Base-by-base conservation (phyloP, 2,888 invertebrate genomes). In the Brachynemurus nebulosus region DNA sequence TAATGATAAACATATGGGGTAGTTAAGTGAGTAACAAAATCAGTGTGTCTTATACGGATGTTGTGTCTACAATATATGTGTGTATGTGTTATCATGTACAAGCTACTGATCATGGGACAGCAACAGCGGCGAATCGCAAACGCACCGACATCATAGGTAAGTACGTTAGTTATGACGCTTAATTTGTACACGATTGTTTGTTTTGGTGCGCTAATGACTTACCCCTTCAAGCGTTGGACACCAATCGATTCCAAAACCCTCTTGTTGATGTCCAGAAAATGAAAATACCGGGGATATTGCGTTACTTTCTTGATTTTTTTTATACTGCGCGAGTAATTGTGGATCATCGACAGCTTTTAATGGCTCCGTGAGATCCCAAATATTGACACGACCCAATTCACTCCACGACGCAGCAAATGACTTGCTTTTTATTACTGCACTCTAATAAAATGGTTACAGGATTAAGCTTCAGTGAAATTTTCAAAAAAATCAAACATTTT, bases 191-290 rank as follows among this genome's bases (percentile, higher is more conserved):
- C n/a, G n/a, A n/a, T n/a, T n/a, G n/a, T n/a, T n/a, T n/a, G n/a
- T n/a, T n/a, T n/a, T n/a, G n/a, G n/a, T n/a, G n/a, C n/a, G n/a
- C n/a, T n/a, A n/a, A 33, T 21, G 12, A 65, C 67, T 66, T 57
- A 79, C 78, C 60, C 96, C 97, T 52, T 75, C 68, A 50, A 77
- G 76, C 42, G 79, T 77, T 4, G 75, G 68, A 55, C 85, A 86
- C 98, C 98, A 98, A 64, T 92, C 96, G 40, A 98, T 57, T 2
- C 86, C 95, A 69, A 82, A 99, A 3, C 98, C 98, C 69, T 98
- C 97, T 50, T 79, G 75, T 54, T 82, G 80, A 61, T 97, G 97
- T 1, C 96, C 97, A 62, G 73, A 78, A 58, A 96, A 97, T 5
- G 88, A 82, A 59, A 76, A 95, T 6, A 90, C 51, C 1, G 96